phyloP scores from a whole-genome alignment of 2,797 vertebrate genomes.

The Emydoidea blandingii region DNA sequence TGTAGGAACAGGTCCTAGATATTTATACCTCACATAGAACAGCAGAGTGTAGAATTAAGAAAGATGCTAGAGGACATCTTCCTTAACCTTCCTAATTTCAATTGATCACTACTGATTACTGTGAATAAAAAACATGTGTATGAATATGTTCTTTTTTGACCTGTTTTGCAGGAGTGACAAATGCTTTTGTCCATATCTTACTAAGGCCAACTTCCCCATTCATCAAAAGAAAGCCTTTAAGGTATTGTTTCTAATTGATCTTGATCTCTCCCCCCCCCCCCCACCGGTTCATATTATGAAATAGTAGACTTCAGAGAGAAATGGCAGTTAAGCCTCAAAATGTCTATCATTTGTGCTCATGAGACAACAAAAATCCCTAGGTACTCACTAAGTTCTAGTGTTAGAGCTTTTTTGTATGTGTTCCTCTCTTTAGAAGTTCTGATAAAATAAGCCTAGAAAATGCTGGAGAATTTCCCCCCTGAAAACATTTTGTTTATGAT shows the following conservation, averaged over 20 bases:
- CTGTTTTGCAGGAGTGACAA: not conserved
- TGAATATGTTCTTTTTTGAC: not conserved
- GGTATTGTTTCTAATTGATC: not conserved
- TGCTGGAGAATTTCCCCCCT: not conserved
- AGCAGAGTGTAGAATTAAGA: not conserved
- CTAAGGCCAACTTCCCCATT: not conserved
- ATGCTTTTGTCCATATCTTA: not conserved
- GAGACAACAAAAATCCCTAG: not conserved
- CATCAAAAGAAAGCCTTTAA: not conserved
- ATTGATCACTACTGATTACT: not conserved
- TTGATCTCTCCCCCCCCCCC: not conserved
- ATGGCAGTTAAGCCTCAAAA: not conserved
- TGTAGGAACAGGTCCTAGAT: accelerated
- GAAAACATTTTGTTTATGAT: not conserved
- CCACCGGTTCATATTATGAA: not conserved
- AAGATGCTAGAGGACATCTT: not conserved
- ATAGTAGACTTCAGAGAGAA: not conserved
- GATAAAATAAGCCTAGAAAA: not conserved
- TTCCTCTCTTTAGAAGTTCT: not conserved
- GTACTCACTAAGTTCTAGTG: not conserved
- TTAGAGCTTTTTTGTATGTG: not conserved
- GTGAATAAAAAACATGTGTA: not conserved
- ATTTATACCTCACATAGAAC: not conserved
- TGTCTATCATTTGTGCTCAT: not conserved
- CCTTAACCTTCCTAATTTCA: not conserved